Conservation (phyloP, 2,113 vertebrate genomes). For the Hyaena hyaena region DNA sequence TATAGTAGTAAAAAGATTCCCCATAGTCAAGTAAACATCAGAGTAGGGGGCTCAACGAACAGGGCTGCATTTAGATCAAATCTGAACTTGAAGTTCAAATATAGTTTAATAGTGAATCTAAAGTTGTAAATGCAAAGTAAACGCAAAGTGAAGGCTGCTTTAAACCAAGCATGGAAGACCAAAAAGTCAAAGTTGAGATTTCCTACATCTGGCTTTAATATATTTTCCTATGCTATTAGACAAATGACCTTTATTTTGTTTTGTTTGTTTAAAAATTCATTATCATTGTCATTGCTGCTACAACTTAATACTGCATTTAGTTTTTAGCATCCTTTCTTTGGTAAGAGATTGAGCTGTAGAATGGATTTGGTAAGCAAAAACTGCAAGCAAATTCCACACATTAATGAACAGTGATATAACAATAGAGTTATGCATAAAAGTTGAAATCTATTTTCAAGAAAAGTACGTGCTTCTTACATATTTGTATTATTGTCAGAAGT, state of each 20-base stretch:
- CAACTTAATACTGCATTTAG: constrained; percentile 56
- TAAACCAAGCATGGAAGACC: constrained; percentile 88
- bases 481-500: constrained; percentile 45
- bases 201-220: constrained; percentile 88
- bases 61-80: constrained; percentile 80
- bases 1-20: constrained; percentile 81
- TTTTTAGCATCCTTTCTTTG: constrained; percentile 27
- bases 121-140: constrained; percentile 89
- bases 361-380: constrained; percentile 58
- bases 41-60: constrained; percentile 77
- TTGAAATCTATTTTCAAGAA: neutral
- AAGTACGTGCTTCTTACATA: neutral
- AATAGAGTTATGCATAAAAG: constrained; percentile 39
- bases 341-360: neutral
- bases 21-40: constrained; percentile 84
- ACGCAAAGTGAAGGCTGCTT: constrained; percentile 86
- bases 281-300: constrained; percentile 73
- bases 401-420: constrained; percentile 26
- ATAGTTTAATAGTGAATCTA: constrained; percentile 87
- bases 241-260: constrained; percentile 81
- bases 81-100: constrained; percentile 87
- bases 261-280: constrained; percentile 80
- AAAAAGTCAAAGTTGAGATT: constrained; percentile 86
- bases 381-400: neutral
- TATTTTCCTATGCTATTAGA: constrained; percentile 80